Percentiles rank a stretch among this genome's conserved stretches.
phyloP scores from a whole-genome alignment of 2,797 vertebrate genomes.

The Cacajao melanocephalus region DNA sequence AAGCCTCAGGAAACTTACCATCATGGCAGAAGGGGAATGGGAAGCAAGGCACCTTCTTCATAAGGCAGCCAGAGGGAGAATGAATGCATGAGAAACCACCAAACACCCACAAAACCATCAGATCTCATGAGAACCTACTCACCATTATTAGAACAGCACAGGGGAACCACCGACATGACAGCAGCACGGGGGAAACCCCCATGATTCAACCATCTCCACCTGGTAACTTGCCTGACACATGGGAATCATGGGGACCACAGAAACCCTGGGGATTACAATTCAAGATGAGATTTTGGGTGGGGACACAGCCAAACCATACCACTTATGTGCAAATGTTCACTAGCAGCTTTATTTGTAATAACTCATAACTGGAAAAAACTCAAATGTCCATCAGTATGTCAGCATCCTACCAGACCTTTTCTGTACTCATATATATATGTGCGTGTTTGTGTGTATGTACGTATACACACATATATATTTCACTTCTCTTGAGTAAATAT shows the following conservation, averaged over 20 bases:
- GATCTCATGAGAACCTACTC: not conserved
- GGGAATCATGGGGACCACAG: not conserved
- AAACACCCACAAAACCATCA: not conserved
- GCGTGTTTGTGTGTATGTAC: not conserved
- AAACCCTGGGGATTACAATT: not conserved
- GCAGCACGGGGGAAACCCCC: not conserved
- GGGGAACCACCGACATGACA: not conserved
- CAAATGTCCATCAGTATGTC: not conserved
- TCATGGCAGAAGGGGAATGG: too few species aligned
- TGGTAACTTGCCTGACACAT: not conserved
- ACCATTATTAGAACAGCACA: not conserved
- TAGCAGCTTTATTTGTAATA: not conserved
- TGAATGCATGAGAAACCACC: too few species aligned
- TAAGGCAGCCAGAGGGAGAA: too few species aligned
- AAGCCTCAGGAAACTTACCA: too few species aligned
- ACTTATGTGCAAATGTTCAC: not conserved
- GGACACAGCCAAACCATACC: not conserved
- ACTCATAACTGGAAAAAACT: not conserved
- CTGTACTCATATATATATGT: not conserved
- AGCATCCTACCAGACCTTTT: not conserved
- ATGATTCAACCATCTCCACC: not conserved
- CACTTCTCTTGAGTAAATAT: not conserved
- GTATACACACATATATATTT: not conserved
- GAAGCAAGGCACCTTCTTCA: too few species aligned
- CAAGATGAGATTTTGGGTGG: not conserved